These are phyloP conservation scores for Tyrannus savana DNA, from an alignment of 2,113 vertebrate genomes.

Conservation along the genomic window DNA sequence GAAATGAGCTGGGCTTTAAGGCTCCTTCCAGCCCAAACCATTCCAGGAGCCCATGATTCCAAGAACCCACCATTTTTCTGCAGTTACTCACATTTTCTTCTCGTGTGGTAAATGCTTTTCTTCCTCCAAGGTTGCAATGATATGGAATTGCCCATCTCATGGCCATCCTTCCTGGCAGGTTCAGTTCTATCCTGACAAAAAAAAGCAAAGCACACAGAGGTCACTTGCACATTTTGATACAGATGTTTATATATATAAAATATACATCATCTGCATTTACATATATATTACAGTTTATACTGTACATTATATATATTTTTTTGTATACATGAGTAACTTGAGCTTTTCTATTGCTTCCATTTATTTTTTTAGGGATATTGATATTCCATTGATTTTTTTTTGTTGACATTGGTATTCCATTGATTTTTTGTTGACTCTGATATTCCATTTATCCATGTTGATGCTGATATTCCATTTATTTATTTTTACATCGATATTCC, in stretches of 20 bases:
- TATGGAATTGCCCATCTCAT: neutral
- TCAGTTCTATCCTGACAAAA: neutral
- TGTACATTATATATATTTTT: neutral
- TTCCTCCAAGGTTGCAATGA: neutral
- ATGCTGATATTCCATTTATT: neutral
- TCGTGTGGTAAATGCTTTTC: neutral
- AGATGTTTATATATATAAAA: neutral
- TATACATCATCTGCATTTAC: neutral
- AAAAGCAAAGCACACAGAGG: neutral
- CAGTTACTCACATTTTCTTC: neutral
- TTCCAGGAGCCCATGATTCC: neutral
- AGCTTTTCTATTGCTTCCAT: neutral
- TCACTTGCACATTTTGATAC: neutral
- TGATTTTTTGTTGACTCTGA: neutral
- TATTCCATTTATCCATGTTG: too few species aligned
- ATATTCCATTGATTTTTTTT: neutral
- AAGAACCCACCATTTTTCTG: neutral
- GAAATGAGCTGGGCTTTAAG: neutral
- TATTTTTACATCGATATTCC: neutral
- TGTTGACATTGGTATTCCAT: neutral
- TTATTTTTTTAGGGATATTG: neutral
- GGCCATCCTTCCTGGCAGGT: neutral
- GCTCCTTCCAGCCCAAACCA: neutral
- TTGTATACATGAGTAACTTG: neutral
- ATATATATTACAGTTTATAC: neutral